phyloP scores from a whole-genome alignment of 2,113 vertebrate genomes.

The Carettochelys insculpta region DNA sequence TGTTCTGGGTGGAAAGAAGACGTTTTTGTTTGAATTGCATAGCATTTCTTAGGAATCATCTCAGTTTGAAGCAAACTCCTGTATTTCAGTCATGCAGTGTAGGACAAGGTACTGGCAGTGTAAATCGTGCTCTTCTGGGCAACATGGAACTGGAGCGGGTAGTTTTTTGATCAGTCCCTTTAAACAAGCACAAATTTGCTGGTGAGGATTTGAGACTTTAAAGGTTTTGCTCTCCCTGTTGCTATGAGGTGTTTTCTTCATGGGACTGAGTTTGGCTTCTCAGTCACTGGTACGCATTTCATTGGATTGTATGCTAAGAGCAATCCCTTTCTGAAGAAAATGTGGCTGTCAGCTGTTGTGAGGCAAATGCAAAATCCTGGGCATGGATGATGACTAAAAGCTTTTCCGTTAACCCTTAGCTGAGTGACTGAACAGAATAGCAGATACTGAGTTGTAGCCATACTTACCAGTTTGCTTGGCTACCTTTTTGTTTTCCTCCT shows the following conservation, averaged over 20 bases:
- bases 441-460: background rate
- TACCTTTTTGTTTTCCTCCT: background rate
- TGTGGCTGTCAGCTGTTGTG: background rate
- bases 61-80: background rate
- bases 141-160: background rate
- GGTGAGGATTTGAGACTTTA: background rate
- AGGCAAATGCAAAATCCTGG: background rate
- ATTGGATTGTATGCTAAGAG: background rate
- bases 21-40: no score
- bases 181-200: constrained; percentile 6
- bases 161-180: background rate
- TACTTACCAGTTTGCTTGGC: background rate
- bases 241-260: background rate
- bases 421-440: background rate
- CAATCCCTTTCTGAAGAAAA: background rate
- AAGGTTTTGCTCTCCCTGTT: background rate
- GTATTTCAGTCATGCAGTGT: background rate
- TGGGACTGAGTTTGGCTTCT: background rate
- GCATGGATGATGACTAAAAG: background rate
- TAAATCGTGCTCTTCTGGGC: background rate
- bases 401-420: background rate
- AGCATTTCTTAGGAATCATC: background rate
- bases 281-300: background rate
- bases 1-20: no score
- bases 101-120: background rate